These are phyloP conservation scores for Netelia inedita DNA, from an alignment of 2,888 invertebrate species.

Conservation along the genomic window DNA sequence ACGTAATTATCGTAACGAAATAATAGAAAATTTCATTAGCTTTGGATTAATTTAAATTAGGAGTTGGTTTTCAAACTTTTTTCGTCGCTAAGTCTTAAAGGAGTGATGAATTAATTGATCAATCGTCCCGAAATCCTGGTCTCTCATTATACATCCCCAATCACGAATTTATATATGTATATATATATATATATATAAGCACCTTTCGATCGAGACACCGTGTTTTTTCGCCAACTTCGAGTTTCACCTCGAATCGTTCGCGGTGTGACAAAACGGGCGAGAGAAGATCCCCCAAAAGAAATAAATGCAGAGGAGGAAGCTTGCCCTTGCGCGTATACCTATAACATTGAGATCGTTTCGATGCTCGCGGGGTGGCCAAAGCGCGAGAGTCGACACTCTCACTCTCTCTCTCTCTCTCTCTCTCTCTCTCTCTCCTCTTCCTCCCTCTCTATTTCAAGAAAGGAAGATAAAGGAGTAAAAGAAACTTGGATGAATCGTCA, in stretches of 20 bases:
- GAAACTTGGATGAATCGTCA: slow-evolving; percentile 77
- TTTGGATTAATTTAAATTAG: too few relatives aligned
- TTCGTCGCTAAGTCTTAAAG: too few relatives aligned
- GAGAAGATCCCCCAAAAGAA: slow-evolving; percentile 23
- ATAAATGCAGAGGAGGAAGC: slow-evolving; percentile 11
- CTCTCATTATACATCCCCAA: slow-evolving; percentile 51
- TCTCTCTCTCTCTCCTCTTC: too few relatives aligned
- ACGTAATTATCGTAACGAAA: too few relatives aligned
- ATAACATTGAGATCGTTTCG: slow-evolving; percentile 46
- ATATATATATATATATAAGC: slow-evolving; percentile 1
- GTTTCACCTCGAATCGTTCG: slow-evolving; percentile 43
- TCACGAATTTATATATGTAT: background rate
- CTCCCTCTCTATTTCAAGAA: background rate
- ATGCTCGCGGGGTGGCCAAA: slow-evolving; percentile 45
- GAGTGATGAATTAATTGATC: slow-evolving; percentile 41
- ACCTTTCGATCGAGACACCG: slow-evolving; percentile 16
- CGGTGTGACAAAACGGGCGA: slow-evolving; percentile 58
- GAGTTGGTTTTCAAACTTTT: too few relatives aligned
- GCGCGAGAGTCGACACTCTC: slow-evolving; percentile 65
- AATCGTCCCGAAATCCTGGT: slow-evolving; percentile 46
- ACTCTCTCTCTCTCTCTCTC: slow-evolving; percentile 25
- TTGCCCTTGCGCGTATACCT: background rate
- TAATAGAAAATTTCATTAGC: too few relatives aligned
- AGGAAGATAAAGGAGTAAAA: slow-evolving; percentile 68
- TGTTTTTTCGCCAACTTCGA: slow-evolving; percentile 55